Evolutionary conservation across 2,888 invertebrate genomes (phyloP), one percentile per base, ranked within the genome.

Genomic region (Acleris literana): DNA sequence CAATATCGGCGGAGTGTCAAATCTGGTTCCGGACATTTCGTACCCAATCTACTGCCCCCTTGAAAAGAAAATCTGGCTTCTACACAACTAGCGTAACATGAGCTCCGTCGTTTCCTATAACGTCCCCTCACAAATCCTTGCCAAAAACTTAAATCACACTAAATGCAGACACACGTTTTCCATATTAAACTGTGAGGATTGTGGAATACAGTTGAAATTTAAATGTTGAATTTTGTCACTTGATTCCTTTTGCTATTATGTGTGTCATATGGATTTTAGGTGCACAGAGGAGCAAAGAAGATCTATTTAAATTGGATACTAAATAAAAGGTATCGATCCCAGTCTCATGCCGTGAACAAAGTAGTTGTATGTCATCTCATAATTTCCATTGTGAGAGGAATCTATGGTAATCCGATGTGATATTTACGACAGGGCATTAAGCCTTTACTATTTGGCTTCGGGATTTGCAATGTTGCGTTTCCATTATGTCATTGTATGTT

Each of bases 1-100:
- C 83, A 78, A 84, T 84, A 83, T 82, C 82, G 83, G 79, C 77
- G 74, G 80, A 83, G 83, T 86, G 86, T 87, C 86, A 86, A 87
- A 87, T 85, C 82, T 82, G 83, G 84, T 82, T 84, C 80, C 80
- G 82, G 79, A 80, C 81, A 81, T 83, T 86, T 83, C 78, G 76
- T 78, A 80, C 82, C 82, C 83, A 83, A 85, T 85, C 82, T 83
- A 85, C 82, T 80, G 78, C 73, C 80, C 81, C 77, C 78, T 77
- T 79, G 76, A 81, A 84, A 86, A 81, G 81, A 77, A 84, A 85
- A 83, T 81, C 81, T 77, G 76, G 72, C 78, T 78, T 78, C 75
- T 71, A 71, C 63, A 57, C 49, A 68, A 69, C 85, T 79, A 75
- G 64, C 66, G 61, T 75, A 77, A 70, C 44, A 60, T 70, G 82